phyloP scores from a whole-genome alignment of 2,888 invertebrate species.

The Aethes cnicana region DNA sequence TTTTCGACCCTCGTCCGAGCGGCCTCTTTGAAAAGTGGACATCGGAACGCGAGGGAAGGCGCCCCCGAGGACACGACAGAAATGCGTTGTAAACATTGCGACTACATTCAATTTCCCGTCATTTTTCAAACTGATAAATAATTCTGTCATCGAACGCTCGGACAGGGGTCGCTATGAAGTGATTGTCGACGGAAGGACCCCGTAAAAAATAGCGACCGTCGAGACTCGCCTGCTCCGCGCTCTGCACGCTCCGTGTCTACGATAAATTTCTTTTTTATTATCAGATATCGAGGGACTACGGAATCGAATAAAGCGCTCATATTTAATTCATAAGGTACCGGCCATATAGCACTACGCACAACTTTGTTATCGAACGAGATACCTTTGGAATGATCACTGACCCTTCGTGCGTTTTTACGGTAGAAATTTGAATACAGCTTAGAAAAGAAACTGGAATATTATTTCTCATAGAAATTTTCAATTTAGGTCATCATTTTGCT shows the following conservation, averaged over 20 bases:
- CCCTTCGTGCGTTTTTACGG: constrained; percentile 26
- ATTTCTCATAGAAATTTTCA: no score
- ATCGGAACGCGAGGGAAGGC: constrained; percentile 82
- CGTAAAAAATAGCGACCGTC: constrained; percentile 79
- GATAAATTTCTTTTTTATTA: constrained; percentile 83
- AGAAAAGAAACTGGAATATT: no score
- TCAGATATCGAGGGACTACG: constrained; percentile 82
- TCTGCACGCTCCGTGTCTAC: constrained; percentile 62
- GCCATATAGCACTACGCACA: constrained; percentile 76
- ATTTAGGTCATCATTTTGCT: no score
- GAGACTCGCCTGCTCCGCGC: constrained; percentile 55
- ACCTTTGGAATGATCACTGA: constrained; percentile 67
- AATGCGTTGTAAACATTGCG: constrained; percentile 84
- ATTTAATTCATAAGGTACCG: constrained; percentile 82
- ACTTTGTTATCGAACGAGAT: constrained; percentile 79
- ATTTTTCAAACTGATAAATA: constrained; percentile 84
- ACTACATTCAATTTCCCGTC: constrained; percentile 84
- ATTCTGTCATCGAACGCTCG: constrained; percentile 82
- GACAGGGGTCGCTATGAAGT: constrained; percentile 82
- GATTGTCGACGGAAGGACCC: constrained; percentile 78
- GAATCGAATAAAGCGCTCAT: constrained; percentile 83
- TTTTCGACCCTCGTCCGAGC: constrained; percentile 83
- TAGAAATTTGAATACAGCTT: constrained; percentile 19
- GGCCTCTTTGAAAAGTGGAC: constrained; percentile 83
- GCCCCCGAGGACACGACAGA: constrained; percentile 80